Evolutionary conservation across 2,113 vertebrate genomes (phyloP), one percentile per base, ranked within the genome.

Genomic region (Taurulus bubalis): DNA sequence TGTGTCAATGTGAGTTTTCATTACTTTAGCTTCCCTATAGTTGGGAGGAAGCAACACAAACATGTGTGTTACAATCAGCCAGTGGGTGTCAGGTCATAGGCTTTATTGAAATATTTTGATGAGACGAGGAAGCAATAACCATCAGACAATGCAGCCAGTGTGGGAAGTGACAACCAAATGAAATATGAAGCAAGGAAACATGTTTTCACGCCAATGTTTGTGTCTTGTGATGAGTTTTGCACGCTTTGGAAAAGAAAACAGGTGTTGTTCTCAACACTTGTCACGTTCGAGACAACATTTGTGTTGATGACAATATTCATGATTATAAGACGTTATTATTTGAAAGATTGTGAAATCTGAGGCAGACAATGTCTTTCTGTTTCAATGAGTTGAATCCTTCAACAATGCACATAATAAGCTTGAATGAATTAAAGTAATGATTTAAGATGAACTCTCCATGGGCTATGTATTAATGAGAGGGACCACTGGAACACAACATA

Each of bases 391-490:
- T 40, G 24, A 66, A n/a, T 71, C 32, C 7, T 70, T 74, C 53
- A 70, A 47, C 22, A 84, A 84, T 64, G 51, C 65, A 80, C 30
- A 66, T 64, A 26, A 64, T 18, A 55, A 22, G 59, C 45, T 1
- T 67, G 68, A 72, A 26, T 70, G 28, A 84, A 73, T 85, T 55
- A 51, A 75, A 84, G 47, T 60, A 68, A 74, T 75, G 30, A 68
- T 70, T 51, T 47, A 45, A 78, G 9, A 10, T 51, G 8, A 83
- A 75, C 40, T 77, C 38, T 85, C 79, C 84, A 89, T 71, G 38
- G 84, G 49, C 87, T 71, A 55, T 63, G 42, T 62, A 80, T 83
- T 90, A 82, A 91, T 83, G 72, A 90, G 75, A 79, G 26, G 34
- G 55, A 55, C 16, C 76, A 82, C 30, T 82, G 67, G 22, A 82